Evolutionary conservation across 2,113 vertebrate species (phyloP).

Genomic region (Nothobranchius furzeri): DNA sequence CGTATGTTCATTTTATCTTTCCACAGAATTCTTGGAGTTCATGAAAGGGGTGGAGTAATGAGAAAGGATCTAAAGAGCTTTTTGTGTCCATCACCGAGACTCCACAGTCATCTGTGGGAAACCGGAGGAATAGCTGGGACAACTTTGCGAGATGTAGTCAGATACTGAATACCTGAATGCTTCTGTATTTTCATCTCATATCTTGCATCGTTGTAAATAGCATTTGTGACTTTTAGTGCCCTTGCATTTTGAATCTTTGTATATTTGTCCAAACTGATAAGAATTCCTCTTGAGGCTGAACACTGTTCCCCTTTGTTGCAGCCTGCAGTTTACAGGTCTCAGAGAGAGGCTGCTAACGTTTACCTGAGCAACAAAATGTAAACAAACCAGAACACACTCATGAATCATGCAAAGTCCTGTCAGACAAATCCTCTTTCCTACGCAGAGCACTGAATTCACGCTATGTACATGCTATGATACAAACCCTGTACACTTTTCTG

Average conservation of each 20-base stretch:
- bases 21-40: conserved; percentile 83
- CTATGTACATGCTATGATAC: conserved; percentile 20
- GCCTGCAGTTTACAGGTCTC: conserved; percentile 39
- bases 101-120: conserved; percentile 43
- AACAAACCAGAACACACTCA: conserved; percentile 25
- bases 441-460: conserved; percentile 10
- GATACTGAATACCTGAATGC: conserved; percentile 39
- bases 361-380: conserved; percentile 23
- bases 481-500: conserved; percentile 32
- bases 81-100: conserved; percentile 62
- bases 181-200: conserved; percentile 58
- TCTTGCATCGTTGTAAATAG: conserved; percentile 77
- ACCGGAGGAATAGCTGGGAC: conserved; percentile 39
- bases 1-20: conserved; percentile 9
- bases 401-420: conserved; percentile 10
- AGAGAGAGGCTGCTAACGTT: conserved; percentile 29
- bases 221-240: conserved; percentile 58
- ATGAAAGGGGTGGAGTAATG: conserved; percentile 84
- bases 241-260: conserved; percentile 53
- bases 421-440: conserved; percentile 4
- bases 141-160: conserved; percentile 67
- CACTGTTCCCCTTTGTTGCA: neutral
- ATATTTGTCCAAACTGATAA: conserved; percentile 51
- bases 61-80: conserved; percentile 34
- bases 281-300: conserved; percentile 1